These are phyloP conservation scores for Lymantria monacha DNA, from an alignment of 2,888 invertebrate genomes.

Conservation along the genomic window DNA sequence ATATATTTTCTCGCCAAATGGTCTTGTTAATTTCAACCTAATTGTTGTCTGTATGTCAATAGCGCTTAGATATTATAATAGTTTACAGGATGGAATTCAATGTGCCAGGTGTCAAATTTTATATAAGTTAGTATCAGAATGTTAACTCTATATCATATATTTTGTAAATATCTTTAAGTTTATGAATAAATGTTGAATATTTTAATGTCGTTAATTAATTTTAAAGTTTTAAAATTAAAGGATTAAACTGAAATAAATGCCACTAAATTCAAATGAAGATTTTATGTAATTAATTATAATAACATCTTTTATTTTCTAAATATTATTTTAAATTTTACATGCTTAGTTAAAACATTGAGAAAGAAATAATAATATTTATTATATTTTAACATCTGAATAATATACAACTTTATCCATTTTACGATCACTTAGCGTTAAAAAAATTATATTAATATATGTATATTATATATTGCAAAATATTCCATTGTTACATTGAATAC, in stretches of 20 bases:
- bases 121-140: background rate
- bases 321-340: constrained; percentile 82
- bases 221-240: background rate
- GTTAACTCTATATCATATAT: background rate
- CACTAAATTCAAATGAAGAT: constrained; percentile 66
- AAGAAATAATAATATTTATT: constrained; percentile 70
- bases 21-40: background rate
- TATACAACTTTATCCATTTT: constrained; percentile 69
- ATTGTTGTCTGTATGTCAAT: background rate
- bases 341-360: constrained; percentile 81
- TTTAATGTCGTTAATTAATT: background rate
- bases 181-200: background rate
- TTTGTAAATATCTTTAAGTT: background rate
- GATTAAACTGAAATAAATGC: background rate
- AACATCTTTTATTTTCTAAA: constrained; percentile 82
- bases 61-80: background rate
- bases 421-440: constrained; percentile 72
- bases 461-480: constrained; percentile 73
- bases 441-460: constrained; percentile 60
- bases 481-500: constrained; percentile 73
- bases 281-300: constrained; percentile 81
- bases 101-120: background rate
- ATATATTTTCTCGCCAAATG: background rate
- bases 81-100: background rate
- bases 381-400: constrained; percentile 79